Evolutionary conservation across 1,140 invertebrate species (phyloP), one percentile per base, ranked within the genome.

Genomic region (Palaemon carinicauda): DNA sequence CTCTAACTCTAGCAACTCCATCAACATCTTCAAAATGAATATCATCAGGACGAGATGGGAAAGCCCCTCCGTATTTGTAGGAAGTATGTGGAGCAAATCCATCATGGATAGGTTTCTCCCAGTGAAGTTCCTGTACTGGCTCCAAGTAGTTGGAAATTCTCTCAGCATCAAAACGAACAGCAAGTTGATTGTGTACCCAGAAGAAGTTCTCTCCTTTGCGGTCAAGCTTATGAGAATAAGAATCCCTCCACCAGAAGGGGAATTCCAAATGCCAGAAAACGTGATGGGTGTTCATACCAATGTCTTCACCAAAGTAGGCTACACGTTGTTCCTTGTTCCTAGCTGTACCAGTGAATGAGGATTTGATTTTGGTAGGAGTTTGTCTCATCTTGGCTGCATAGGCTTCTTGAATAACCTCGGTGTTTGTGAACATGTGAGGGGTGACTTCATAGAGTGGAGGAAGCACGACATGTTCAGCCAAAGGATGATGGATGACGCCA

Each of bases 281-380:
- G 90, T 97, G 95, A 89, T 94, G 94, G 1, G 93, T 90, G 89
- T 95, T 95, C 19, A 96, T 91, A 83, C 93, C 94, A 88, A 95
- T 92, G 89, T 95, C 94, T 91, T 95, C 94, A 29, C 93, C 93
- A 90, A 94, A 95, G 85, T 41, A 41, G 41, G 93, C 92, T 27
- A 95, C 89, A 50, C 93, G 91, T 88, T 91, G 91, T 85, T 93
- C 93, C 29, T 88, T 89, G 75, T 88, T 90, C 77, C 80, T 85
- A 50, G 83, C 84, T n/a, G 86, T 89, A 21, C 88, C 88, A 17
- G 52, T 71, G 41, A 60, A 73, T 21, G 31, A 7, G 12, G 82
- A 52, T 24, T 73, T 73, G 31, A 82, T 83, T 52, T 78, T 80
- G 10, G 29, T 53, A 88, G 91, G 91, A 69, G 86, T 88, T 81